These are phyloP conservation scores for Porites lutea DNA, from an alignment of 64 coral and sea anemone species.

Conservation along the genomic window DNA sequence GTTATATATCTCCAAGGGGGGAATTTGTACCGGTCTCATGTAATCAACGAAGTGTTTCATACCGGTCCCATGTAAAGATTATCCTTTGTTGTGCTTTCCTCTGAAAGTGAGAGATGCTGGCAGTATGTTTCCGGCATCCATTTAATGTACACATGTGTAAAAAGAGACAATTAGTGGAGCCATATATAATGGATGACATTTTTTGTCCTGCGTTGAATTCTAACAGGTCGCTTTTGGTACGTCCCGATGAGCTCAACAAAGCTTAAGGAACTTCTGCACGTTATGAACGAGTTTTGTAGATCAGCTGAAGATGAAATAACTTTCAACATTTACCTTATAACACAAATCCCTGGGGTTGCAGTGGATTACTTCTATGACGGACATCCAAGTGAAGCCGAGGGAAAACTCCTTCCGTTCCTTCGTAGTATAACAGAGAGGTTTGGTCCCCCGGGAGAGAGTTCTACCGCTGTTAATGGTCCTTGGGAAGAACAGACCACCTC, in stretches of 20 bases:
- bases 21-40: too few species aligned
- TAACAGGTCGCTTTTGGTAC: conserved; percentile 14
- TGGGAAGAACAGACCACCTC: conserved; percentile 37
- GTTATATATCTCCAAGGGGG: too few species aligned
- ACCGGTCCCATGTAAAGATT: too few species aligned
- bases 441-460: background rate
- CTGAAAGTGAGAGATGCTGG: too few species aligned
- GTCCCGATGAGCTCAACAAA: conserved; percentile 5
- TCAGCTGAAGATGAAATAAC: conserved; percentile 22
- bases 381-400: background rate
- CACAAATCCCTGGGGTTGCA: conserved; percentile 28
- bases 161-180: too few species aligned
- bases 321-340: conserved; percentile 21
- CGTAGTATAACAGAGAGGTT: conserved; percentile 20
- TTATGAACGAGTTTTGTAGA: conserved; percentile 17
- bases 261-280: conserved; percentile 13
- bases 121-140: too few species aligned
- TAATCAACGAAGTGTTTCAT: too few species aligned
- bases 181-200: too few species aligned
- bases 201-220: background rate
- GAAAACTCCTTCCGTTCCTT: conserved; percentile 10
- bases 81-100: too few species aligned
- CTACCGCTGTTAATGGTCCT: background rate
- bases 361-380: conserved; percentile 38
- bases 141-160: too few species aligned